Evolutionary conservation across 2,888 invertebrate genomes (phyloP).

Genomic region (Drosophila cognata): DNA sequence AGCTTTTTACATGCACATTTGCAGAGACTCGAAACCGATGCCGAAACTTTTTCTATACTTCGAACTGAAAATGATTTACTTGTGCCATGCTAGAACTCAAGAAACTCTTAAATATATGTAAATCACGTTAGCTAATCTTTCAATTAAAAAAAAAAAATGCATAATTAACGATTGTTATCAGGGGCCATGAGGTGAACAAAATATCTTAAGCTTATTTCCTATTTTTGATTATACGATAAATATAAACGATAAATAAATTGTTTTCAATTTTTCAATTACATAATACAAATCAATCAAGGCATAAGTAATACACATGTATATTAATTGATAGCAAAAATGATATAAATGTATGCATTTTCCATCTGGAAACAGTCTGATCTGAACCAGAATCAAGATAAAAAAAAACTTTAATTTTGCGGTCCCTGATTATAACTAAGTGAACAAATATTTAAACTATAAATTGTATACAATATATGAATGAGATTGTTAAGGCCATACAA

Average conservation of each 20-base stretch:
- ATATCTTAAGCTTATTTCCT: background rate
- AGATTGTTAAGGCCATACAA: background rate
- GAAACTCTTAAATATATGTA: constrained; percentile 12
- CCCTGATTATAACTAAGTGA: constrained; percentile 20
- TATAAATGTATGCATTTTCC: background rate
- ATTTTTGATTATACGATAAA: background rate
- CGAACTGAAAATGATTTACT: constrained; percentile 53
- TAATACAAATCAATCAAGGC: background rate
- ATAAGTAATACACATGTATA: background rate
- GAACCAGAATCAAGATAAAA: constrained; percentile 2
- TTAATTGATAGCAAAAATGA: background rate
- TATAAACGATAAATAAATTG: background rate
- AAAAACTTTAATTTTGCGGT: background rate
- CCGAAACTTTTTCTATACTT: constrained; percentile 21
- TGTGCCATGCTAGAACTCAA: constrained; percentile 44
- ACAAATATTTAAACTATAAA: constrained; percentile 2
- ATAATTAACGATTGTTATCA: constrained; percentile 5
- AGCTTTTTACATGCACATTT: constrained; percentile 25
- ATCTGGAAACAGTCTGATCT: constrained; percentile 2
- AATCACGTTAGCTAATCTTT: constrained; percentile 22
- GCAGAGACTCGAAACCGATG: background rate
- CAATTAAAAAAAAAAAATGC: constrained; percentile 2
- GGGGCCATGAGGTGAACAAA: constrained; percentile 9
- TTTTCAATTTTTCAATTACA: background rate
- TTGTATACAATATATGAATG: constrained; percentile 10